phyloP scores from a whole-genome alignment of 2,113 vertebrate genomes.

The Hemicordylus capensis region DNA sequence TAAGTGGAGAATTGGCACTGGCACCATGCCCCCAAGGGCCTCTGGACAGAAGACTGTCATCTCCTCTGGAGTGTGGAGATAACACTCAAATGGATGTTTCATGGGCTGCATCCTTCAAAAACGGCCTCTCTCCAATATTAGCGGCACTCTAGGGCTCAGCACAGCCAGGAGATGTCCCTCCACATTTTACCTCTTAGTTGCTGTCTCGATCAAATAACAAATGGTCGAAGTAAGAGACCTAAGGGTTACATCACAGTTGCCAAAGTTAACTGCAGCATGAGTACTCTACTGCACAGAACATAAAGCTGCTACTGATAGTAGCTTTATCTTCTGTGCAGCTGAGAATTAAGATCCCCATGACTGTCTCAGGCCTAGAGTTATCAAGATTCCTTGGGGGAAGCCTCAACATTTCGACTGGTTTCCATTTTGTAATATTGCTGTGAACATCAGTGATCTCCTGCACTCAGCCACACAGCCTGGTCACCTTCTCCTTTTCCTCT shows the following conservation, averaged over 20 bases:
- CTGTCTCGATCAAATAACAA: too few species aligned
- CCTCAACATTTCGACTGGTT: not conserved
- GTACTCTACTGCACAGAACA: too few species aligned
- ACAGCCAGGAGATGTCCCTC: not conserved
- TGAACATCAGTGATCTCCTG: not conserved
- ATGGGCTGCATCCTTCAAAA: not conserved
- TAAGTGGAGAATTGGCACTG: too few species aligned
- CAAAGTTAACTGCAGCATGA: too few species aligned
- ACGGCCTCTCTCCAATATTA: not conserved
- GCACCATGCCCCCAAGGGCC: too few species aligned
- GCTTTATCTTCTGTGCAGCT: too few species aligned
- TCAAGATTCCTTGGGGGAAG: not conserved
- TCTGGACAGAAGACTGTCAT: too few species aligned
- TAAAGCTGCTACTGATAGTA: too few species aligned
- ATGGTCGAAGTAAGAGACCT: too few species aligned
- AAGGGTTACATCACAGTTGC: too few species aligned
- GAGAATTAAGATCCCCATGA: not conserved
- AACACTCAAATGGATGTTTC: too few species aligned
- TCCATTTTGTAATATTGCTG: not conserved
- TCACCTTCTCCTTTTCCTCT: not conserved
- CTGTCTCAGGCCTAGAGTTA: not conserved
- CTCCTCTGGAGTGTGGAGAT: too few species aligned
- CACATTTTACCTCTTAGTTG: not conserved
- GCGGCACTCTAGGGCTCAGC: not conserved
- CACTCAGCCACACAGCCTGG: accelerated